Base-by-base conservation (phyloP, 2,113 vertebrate species). In the Myodes glareolus region DNA sequence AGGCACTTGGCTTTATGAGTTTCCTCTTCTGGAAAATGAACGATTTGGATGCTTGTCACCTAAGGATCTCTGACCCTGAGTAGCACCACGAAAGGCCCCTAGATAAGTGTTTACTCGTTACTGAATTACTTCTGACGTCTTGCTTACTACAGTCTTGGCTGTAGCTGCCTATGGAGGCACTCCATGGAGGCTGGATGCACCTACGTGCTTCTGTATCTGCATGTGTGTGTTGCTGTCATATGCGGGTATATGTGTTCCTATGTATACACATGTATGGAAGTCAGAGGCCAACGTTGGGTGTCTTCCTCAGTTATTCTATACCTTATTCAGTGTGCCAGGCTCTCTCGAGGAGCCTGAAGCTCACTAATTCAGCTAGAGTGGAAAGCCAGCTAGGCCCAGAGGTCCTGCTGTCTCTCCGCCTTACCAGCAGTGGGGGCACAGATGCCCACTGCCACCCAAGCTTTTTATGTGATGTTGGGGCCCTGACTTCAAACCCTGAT, bases 21-120 rank as follows among this genome's bases (percentile, higher is more conserved):
- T 92, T 88, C 87, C 67, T 90, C 73, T 31, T 75, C 61, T 63
- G 84, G 65, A 75, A 84, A 94, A 42, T 36, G 76, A 95, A 61
- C 21, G 0, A 6, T 72, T 52, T 58, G 65, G 31, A 52, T 76
- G 21, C 75, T 39, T 58, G 50, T n/a, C 50, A 42, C 45, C 31
- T 58, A 36, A 90, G 63, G 75, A 67, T 13, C 50, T 52, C 94
- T 72, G 33, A 81, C 55, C 78, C 23, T n/a, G 29, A 68, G 76
- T 47, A 61, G 55, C 36, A 55, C 55, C 27, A 9, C 25, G 6
- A 23, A 47, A 78, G 21, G 31, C 8, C 23, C 65, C 86, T 39
- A 39, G 25, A 73, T 85, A 85, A 73, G 12, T 58, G 39, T 70
- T n/a, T 65, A 61, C 33, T 90, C 33, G 87, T 82, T 45, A 27